Conservation (phyloP, 2,797 vertebrate genomes). For the Acanthurus lineatus region DNA sequence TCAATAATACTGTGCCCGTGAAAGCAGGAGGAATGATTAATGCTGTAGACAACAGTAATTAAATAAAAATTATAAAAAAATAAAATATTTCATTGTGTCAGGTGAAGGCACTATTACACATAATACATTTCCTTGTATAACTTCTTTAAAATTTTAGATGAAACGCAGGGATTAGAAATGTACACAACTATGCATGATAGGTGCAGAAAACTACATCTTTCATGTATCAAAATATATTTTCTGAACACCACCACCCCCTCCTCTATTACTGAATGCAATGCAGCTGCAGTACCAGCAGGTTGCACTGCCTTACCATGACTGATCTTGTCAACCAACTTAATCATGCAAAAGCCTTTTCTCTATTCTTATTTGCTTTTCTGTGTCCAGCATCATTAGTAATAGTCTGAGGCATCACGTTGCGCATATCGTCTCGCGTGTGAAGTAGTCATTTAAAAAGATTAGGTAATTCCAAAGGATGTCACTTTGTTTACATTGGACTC, state of each 20-base stretch:
- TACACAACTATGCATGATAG: background rate
- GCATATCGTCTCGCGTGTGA: background rate
- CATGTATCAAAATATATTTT: background rate
- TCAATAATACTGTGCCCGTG: background rate
- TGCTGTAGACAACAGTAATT: background rate
- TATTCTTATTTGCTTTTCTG: background rate
- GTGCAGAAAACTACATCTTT: background rate
- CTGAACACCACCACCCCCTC: background rate
- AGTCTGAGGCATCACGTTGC: background rate
- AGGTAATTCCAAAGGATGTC: conserved; percentile 19
- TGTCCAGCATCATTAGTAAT: background rate
- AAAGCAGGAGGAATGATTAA: conserved; percentile 3
- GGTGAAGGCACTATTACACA: background rate
- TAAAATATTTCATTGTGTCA: background rate
- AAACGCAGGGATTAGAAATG: background rate
- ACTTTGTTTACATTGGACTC: conserved; percentile 44
- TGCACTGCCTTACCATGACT: conserved; percentile 33
- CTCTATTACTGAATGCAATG: conserved; percentile 28
- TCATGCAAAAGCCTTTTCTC: background rate
- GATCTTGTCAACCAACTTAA: background rate
- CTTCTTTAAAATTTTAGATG: background rate
- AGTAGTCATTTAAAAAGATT: conserved; percentile 25
- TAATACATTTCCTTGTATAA: background rate
- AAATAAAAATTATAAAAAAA: too few relatives aligned
- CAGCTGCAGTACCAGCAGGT: conserved; percentile 56